Evolutionary conservation across 2,888 invertebrate genomes (phyloP).

Genomic region (Meghimatium bilineatum): DNA sequence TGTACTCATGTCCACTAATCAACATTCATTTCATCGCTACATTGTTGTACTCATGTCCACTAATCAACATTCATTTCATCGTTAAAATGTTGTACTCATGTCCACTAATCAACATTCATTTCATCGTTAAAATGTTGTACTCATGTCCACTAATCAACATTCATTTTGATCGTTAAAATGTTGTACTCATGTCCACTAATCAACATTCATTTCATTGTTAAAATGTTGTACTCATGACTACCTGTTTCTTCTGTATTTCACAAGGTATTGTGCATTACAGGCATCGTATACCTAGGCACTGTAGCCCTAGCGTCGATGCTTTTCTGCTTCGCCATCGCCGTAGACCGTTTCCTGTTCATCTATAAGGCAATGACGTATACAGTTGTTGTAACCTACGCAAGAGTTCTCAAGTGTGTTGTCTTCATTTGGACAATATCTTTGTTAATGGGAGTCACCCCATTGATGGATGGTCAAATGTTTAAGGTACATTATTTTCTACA

Average conservation of each 20-base stretch:
- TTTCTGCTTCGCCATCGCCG: slow-evolving; percentile 43
- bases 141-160: too few relatives aligned
- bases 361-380: slow-evolving; percentile 25
- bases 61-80: too few relatives aligned
- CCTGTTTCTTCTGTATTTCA: not conserved
- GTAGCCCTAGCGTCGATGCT: slow-evolving; percentile 15
- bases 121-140: too few relatives aligned
- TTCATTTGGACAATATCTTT: slow-evolving; percentile 14
- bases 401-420: slow-evolving; percentile 13
- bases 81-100: too few relatives aligned
- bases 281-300: not conserved
- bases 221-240: too few relatives aligned
- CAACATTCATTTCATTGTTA: too few relatives aligned
- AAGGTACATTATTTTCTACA: not conserved
- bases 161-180: too few relatives aligned
- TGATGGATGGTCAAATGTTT: not conserved
- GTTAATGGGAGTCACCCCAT: not conserved
- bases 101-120: too few relatives aligned
- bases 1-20: too few relatives aligned
- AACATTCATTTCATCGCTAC: too few relatives aligned
- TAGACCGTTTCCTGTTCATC: slow-evolving; percentile 43
- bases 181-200: too few relatives aligned
- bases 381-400: slow-evolving; percentile 10
- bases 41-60: too few relatives aligned
- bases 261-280: not conserved